Base-by-base conservation (phyloP, 1,140 invertebrate species). In the Marisa cornuarietis region DNA sequence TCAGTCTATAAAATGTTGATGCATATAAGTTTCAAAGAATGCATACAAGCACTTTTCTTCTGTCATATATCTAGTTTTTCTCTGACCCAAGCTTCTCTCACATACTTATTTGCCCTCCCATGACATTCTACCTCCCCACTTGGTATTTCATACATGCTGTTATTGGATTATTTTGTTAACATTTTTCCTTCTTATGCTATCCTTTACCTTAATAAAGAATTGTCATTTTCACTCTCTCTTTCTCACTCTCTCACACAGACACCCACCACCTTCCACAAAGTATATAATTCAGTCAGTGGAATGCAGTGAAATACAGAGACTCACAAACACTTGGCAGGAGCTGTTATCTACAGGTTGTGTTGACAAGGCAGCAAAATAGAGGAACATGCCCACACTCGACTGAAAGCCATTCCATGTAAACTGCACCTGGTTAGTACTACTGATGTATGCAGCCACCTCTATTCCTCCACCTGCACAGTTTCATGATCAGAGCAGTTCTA, bases 291-390 rank as follows among this genome's bases (percentile, higher is more conserved):
- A 42, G 31, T 42, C 31, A 20, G 62, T 20, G 62, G n/a, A 22
- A 71, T 54, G 10, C 20, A 78, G 54, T 24, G 42, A 10, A 5
- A 2, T 42, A 78, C 20, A 20, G 62, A 5, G 49, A 85, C 85
- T 85, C 79, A 86, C 84, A 84, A 82, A 84, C 49, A 69, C 76
- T 75, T 82, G 78, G 82, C 86, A 87, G 71, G 75, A 78, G 9
- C 26, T 73, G 24, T 74, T 81, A 31, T 82, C 82, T 11, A 81
- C 71, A 14, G 81, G 69, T 16, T 78, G 54, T 62, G 81, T 83
- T 8, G 85, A 85, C 18, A 86, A 52, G 14, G 82, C 86, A 22
- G 85, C 79, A 68, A 83, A 85, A 62, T 87, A 87, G 71, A 85
- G 79, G 74, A 86, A 72, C 31, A 87, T 85, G 8, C 82, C 85